Evolutionary conservation across 1,140 invertebrate genomes (phyloP).

Genomic region (Drosophila aff.): DNA sequence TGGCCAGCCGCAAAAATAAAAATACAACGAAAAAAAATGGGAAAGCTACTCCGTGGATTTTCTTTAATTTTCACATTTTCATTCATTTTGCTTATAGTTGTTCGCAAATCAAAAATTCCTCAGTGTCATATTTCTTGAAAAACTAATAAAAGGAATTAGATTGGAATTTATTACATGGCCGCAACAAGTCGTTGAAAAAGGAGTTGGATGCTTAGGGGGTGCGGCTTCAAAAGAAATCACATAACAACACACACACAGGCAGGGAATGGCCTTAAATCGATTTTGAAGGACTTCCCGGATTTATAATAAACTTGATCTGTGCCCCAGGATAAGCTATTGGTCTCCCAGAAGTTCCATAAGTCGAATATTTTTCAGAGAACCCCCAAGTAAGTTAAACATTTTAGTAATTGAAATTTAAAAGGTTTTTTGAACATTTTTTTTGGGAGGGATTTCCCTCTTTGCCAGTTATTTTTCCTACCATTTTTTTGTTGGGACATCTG

Average conservation of each 20-base stretch:
- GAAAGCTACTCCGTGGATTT: background rate
- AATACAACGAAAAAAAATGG: background rate
- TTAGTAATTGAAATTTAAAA: too few relatives aligned
- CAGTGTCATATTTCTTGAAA: constrained; percentile 16
- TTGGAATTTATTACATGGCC: constrained; percentile 4
- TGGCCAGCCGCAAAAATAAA: background rate
- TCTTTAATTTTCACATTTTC: background rate
- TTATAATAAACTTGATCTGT: constrained; percentile 9
- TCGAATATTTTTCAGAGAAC: background rate
- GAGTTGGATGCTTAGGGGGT: background rate
- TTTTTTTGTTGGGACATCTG: background rate
- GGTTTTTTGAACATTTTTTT: background rate
- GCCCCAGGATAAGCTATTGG: background rate
- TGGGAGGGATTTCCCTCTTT: too few relatives aligned
- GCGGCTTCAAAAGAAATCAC: constrained; percentile 5
- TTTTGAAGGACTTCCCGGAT: background rate
- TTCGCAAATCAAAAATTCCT: constrained; percentile 2
- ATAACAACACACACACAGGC: background rate
- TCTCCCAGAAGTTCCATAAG: background rate
- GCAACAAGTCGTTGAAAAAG: constrained; percentile 8
- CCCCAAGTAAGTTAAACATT: background rate
- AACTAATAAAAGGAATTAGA: background rate
- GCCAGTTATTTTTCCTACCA: background rate
- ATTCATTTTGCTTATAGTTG: background rate
- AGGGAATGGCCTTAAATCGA: constrained; percentile 6